These are phyloP conservation scores for Halcyon smyrnensis DNA, from an alignment of 2,797 vertebrate species.

Conservation along the genomic window DNA sequence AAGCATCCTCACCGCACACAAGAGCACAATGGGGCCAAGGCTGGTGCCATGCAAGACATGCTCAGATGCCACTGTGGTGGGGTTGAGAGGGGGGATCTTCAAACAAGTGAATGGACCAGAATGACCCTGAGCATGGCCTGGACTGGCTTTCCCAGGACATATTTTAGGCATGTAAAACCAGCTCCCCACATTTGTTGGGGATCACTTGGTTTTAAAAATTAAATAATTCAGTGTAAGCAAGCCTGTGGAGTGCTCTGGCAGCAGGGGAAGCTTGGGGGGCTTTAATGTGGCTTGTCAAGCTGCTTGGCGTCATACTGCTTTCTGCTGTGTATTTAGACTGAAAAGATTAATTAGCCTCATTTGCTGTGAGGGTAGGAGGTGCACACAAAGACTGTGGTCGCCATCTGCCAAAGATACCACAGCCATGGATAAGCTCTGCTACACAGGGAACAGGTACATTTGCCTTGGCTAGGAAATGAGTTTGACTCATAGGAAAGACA, in stretches of 20 bases:
- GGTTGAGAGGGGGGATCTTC: background rate
- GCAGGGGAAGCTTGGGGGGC: rapidly evolving
- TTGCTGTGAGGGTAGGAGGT: background rate
- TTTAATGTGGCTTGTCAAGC: background rate
- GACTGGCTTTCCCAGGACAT: background rate
- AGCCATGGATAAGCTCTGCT: background rate
- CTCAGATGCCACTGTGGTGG: background rate
- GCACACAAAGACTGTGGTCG: background rate
- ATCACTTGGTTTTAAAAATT: background rate
- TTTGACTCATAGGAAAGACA: background rate
- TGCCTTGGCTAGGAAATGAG: background rate
- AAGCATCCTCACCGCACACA: rapidly evolving
- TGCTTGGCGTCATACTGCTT: background rate
- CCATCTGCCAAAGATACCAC: background rate
- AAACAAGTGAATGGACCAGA: background rate
- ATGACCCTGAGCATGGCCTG: background rate
- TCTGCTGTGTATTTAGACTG: background rate
- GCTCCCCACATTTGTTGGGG: background rate
- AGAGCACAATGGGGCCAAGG: background rate
- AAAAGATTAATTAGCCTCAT: background rate
- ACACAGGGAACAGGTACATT: background rate
- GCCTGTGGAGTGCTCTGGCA: background rate
- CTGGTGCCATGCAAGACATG: rapidly evolving
- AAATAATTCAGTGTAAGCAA: background rate
- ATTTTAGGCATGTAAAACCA: background rate